Evolutionary conservation across 1,140 invertebrate genomes (phyloP), one percentile per base, ranked within the genome.

Genomic region (Cephus cinctus): DNA sequence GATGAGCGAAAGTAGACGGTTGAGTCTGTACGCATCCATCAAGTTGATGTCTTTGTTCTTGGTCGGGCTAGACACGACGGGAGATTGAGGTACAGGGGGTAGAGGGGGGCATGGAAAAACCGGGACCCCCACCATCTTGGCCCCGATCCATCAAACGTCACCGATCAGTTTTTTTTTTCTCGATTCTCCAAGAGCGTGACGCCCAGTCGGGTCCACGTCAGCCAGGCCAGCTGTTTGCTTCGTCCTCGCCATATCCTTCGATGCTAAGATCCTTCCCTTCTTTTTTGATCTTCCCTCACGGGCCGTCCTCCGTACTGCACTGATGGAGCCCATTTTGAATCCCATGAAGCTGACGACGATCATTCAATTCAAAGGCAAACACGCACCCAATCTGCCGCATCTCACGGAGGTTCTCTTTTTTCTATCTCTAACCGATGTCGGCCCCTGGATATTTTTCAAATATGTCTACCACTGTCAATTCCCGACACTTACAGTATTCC

Each of bases 31-130:
- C 19, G 44, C 58, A 69, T 65, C 59, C 52, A 68, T 71, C 65
- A 68, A 65, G 27, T 65, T 71, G 63, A 71, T 65, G 60, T 69
- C 67, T 71, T 71, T 69, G 65, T 65, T 69, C 62, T 63, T 58
- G 56, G 53, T 54, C n/a, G n/a, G n/a, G n/a, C 52, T 42, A 59
- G 57, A 30, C 54, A 46, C 56, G 49, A 58, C 54, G 56, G 40
- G 56, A 58, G 50, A 54, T 56, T 59, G 57, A 57, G 42, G 53
- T n/a, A n/a, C n/a, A n/a, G n/a, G n/a, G n/a, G n/a, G n/a, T n/a
- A n/a, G 35, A 5, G 43, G 36, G 35, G 15, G 20, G 31, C 27
- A 42, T 38, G 50, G 57, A 60, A 62, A 65, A 65, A 65, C 54
- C 34, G 39, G 20, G 16, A 4, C 16, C 30, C 43, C 32, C 30